phyloP scores from a whole-genome alignment of 1,140 invertebrate genomes.

The Liolophura sinensis region DNA sequence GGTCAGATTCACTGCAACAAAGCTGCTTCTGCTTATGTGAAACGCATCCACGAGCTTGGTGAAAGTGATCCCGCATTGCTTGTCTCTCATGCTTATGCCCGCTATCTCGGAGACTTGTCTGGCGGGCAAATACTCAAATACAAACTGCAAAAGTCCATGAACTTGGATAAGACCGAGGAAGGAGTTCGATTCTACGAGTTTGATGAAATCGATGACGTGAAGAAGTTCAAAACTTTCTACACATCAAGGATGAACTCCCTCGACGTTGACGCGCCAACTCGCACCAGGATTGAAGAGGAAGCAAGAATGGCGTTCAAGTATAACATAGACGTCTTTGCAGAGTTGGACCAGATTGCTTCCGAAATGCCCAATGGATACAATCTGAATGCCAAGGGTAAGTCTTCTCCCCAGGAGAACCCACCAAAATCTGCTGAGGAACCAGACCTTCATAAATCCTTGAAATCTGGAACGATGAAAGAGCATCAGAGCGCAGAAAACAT shows the following conservation, averaged over 20 bases:
- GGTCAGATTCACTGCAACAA: neutral
- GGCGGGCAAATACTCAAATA: slow-evolving; percentile 11
- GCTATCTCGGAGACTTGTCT: slow-evolving; percentile 14
- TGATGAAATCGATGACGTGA: slow-evolving; percentile 7
- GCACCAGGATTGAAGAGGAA: neutral
- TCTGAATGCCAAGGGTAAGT: no score
- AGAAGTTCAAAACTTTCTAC: slow-evolving; percentile 7
- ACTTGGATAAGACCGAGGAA: neutral
- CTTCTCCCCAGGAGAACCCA: no score
- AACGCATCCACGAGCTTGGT: slow-evolving; percentile 2
- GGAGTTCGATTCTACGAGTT: slow-evolving; percentile 11
- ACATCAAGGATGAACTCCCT: slow-evolving; percentile 8
- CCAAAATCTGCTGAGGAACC: no score
- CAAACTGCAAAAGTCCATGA: slow-evolving; percentile 9
- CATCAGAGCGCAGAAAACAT: slow-evolving; percentile 4
- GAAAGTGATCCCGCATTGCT: slow-evolving; percentile 7
- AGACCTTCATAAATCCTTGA: no score
- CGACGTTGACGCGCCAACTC: neutral
- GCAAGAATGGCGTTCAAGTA: slow-evolving; percentile 7
- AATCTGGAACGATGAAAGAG: no score
- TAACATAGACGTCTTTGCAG: slow-evolving; percentile 12
- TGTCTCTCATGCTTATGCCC: slow-evolving; percentile 10
- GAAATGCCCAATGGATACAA: no score
- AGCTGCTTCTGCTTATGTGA: neutral
- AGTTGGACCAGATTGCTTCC: neutral